These are phyloP conservation scores for Drosophila austrosaltans DNA, from an alignment of 2,888 invertebrate species.

Conservation along the genomic window DNA sequence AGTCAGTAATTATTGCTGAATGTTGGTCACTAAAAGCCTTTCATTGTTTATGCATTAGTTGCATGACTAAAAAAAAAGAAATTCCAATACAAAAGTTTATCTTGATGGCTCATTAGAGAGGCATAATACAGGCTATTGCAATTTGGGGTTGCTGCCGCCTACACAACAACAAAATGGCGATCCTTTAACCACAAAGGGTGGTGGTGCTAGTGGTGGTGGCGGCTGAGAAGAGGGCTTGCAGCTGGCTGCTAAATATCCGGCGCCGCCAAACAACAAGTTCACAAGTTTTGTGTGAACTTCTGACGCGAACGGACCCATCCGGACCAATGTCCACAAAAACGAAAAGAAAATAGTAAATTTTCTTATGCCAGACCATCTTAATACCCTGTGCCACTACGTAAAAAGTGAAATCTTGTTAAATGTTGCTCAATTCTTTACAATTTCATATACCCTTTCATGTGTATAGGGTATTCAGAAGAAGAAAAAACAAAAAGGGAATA, in stretches of 20 bases:
- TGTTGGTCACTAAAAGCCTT: slow-evolving; percentile 58
- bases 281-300: slow-evolving; percentile 73
- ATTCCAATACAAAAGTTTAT: slow-evolving; percentile 38
- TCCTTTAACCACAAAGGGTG: slow-evolving; percentile 7
- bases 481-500: no score
- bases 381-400: no score
- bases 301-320: slow-evolving; percentile 52
- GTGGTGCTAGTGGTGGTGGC: background rate
- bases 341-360: slow-evolving; percentile 11
- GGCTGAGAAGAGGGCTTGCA: background rate
- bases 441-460: background rate
- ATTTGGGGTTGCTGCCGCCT: slow-evolving; percentile 6
- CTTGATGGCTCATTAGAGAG: slow-evolving; percentile 47
- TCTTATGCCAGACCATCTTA: no score
- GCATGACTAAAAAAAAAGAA: slow-evolving; percentile 13
- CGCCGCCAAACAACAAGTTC: slow-evolving; percentile 48
- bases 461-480: background rate
- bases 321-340: background rate
- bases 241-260: slow-evolving; percentile 24
- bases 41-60: slow-evolving; percentile 62
- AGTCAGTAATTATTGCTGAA: background rate
- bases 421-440: background rate
- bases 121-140: background rate
- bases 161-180: slow-evolving; percentile 15
- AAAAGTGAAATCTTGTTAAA: background rate